Evolutionary conservation across 1,140 invertebrate genomes (phyloP), one percentile per base, ranked within the genome.

Genomic region (Cyrtorhinus lividipennis): DNA sequence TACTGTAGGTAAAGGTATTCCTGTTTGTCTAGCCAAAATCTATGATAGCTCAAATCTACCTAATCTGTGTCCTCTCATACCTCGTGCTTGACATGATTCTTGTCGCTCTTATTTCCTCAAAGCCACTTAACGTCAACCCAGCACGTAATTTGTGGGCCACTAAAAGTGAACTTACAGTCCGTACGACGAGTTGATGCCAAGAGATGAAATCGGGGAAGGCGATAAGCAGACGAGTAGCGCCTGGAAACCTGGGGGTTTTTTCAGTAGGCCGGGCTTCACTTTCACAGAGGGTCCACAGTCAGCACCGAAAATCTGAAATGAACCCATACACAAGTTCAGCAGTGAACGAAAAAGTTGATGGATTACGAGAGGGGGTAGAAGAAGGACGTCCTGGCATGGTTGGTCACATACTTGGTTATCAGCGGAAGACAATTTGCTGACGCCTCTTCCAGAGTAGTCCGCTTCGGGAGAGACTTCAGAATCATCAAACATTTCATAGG

Each of bases 151-250:
- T n/a, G n/a, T n/a, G n/a, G n/a, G n/a, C n/a, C n/a, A n/a, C n/a
- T n/a, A n/a, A n/a, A n/a, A n/a, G n/a, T n/a, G 65, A 66, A 88
- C 90, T 90, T 80, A 96, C 92, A 99, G 79, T 73, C 93, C 93
- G 77, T 95, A 96, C 24, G 89, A 90, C 67, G 95, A 95, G 76
- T 97, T 98, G 71, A 98, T 80, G 69, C 87, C 86, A 69, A 98
- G 82, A 64, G 90, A 85, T 62, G 91, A 87, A 61, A 97, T 89
- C 71, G 84, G 83, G 67, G 88, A 86, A 26, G 89, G 85, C 56
- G 91, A 89, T 66, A 98, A 76, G 77, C 94, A 97, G 67, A 97
- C 89, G 57, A 99, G 77, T 69, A 95, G 89, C 5, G 93, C 88
- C 78, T 98, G 94, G 80, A 95, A 98, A 64, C 93, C 93, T 20